Conservation (phyloP, 2,113 vertebrate species). For the Ornithorhynchus anatinus region DNA sequence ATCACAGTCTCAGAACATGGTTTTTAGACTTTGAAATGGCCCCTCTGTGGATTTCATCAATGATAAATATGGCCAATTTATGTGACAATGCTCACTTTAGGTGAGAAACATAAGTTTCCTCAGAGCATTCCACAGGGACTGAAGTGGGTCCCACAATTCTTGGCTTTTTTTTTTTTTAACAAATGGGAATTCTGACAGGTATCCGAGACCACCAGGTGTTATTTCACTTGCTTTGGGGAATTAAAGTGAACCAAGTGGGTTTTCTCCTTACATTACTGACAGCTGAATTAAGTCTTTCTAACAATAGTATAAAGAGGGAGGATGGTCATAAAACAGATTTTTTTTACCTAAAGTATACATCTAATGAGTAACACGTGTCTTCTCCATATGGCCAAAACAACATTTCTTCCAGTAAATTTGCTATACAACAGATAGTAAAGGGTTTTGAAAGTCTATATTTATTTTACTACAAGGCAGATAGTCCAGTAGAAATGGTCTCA, state of each 20-base stretch:
- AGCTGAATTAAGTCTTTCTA: background rate
- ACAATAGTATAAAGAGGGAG: fast-evolving
- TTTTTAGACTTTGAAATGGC: no score
- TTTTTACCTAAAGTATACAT: fast-evolving
- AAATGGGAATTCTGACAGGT: conserved; percentile 4
- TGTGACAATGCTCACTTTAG: background rate
- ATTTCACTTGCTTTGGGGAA: conserved; percentile 11
- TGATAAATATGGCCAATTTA: background rate
- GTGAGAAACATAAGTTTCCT: background rate
- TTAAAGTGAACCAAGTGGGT: background rate
- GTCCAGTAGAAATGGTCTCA: no score
- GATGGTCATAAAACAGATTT: fast-evolving
- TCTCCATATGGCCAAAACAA: background rate
- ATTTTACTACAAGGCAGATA: no score
- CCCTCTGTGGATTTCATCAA: no score
- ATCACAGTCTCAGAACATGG: no score
- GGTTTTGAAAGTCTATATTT: no score
- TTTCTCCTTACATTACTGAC: background rate
- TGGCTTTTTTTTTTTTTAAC: background rate
- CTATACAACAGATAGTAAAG: no score
- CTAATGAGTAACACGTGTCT: fast-evolving
- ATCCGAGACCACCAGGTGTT: background rate
- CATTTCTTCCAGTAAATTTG: background rate
- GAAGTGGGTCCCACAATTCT: background rate
- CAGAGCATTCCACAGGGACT: background rate